Evolutionary conservation across 2,113 vertebrate genomes (phyloP).

Genomic region (Oceanodroma tethys): DNA sequence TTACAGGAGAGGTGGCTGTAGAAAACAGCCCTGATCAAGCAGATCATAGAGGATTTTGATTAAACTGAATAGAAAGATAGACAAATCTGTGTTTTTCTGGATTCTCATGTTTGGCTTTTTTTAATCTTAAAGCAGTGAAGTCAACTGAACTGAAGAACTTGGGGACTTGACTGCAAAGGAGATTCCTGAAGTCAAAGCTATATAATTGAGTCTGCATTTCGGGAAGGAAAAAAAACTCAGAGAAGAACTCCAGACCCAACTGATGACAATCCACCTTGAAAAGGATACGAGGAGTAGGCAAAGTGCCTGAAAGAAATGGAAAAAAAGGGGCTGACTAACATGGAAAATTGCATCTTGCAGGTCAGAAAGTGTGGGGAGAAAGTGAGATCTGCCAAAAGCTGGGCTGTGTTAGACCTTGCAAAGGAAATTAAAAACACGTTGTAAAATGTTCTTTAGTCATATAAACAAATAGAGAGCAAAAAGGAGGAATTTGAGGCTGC

Average conservation of each 20-base stretch:
- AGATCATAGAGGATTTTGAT: neutral
- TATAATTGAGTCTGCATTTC: neutral
- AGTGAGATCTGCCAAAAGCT: neutral
- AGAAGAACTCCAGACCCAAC: neutral
- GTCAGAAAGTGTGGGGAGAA: neutral
- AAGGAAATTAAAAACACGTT: constrained; percentile 45
- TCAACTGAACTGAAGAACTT: neutral
- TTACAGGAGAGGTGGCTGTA: neutral
- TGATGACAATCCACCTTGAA: neutral
- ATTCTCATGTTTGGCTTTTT: neutral
- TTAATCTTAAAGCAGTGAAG: neutral
- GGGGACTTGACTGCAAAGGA: neutral
- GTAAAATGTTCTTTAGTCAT: constrained; percentile 25
- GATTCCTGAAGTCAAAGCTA: neutral
- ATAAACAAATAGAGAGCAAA: neutral
- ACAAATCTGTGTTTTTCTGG: neutral
- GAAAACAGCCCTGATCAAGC: neutral
- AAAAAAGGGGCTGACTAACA: neutral
- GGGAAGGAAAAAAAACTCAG: neutral
- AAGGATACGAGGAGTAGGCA: neutral
- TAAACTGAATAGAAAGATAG: neutral
- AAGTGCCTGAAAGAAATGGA: neutral
- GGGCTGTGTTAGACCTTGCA: neutral
- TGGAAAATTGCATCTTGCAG: neutral
- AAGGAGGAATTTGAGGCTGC: neutral